A percentile compares a stretch with the other conserved stretches of the same genome.
phyloP scores from a whole-genome alignment of 1,140 invertebrate genomes.

The Aphis gossypii region DNA sequence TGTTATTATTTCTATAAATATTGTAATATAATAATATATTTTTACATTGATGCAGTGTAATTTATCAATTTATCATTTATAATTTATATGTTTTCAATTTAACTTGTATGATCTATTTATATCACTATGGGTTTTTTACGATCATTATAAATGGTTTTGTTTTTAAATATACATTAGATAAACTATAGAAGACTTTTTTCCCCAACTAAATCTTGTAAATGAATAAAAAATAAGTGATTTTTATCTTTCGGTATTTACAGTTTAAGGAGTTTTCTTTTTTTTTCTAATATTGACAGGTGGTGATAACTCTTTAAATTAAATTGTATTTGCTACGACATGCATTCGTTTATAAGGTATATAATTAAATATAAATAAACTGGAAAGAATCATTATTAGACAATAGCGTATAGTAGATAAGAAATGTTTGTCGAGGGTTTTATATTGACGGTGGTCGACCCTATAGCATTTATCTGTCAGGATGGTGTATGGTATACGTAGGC shows the following conservation, averaged over 20 bases:
- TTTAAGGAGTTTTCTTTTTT: not conserved
- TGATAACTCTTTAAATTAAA: not conserved
- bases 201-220: no score
- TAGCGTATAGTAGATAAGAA: not conserved
- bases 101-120: no score
- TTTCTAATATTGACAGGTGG: not conserved
- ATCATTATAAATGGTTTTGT: no score
- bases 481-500: not conserved
- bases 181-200: no score
- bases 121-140: no score
- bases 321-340: not conserved
- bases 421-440: slow-evolving; percentile 13
- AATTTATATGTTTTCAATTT: not conserved
- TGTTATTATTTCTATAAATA: not conserved
- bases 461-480: slow-evolving; percentile 9
- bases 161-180: no score
- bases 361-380: not conserved
- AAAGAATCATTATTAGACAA: not conserved
- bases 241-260: no score
- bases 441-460: slow-evolving; percentile 5
- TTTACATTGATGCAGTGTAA: no score
- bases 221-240: no score
- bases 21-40: not conserved
- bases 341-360: not conserved
- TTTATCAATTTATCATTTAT: no score